Evolutionary conservation across 92 coral and sea anemone species (phyloP).

Genomic region (Epizoanthus ramosus): DNA sequence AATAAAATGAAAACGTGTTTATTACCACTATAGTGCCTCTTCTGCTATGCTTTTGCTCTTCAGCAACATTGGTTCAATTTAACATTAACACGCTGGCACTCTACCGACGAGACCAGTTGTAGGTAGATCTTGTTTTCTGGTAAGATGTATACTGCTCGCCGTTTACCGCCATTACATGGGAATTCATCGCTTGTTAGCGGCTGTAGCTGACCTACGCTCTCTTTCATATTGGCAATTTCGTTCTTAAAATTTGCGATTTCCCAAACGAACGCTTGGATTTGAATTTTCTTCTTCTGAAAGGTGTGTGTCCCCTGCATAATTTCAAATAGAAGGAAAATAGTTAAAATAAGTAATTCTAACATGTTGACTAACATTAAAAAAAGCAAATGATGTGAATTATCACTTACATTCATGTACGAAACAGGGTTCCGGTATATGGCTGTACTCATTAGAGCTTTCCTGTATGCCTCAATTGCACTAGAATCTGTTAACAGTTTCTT

Average conservation of each 20-base stretch:
- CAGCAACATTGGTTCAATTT: too few species aligned
- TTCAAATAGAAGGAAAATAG: not conserved
- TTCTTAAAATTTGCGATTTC: not conserved
- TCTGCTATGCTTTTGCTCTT: too few species aligned
- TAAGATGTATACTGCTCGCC: not conserved
- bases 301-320: conserved; percentile 11
- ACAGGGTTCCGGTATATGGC: too few species aligned
- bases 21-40: too few species aligned
- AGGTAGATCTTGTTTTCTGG: conserved; percentile 19
- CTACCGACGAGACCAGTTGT: conserved; percentile 15
- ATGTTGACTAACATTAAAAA: not conserved
- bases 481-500: too few species aligned
- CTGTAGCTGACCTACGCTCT: not conserved
- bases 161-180: too few species aligned
- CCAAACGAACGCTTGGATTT: not conserved
- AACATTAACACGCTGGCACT: conserved; percentile 24
- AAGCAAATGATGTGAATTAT: too few species aligned
- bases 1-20: too few species aligned
- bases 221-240: not conserved
- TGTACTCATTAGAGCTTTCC: too few species aligned
- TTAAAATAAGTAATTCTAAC: not conserved
- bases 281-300: not conserved
- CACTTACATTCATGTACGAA: too few species aligned
- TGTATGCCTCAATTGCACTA: too few species aligned
- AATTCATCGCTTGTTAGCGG: too few species aligned